Base-by-base conservation (phyloP, 2,797 vertebrate species). In the Crypturellus tataupa region DNA sequence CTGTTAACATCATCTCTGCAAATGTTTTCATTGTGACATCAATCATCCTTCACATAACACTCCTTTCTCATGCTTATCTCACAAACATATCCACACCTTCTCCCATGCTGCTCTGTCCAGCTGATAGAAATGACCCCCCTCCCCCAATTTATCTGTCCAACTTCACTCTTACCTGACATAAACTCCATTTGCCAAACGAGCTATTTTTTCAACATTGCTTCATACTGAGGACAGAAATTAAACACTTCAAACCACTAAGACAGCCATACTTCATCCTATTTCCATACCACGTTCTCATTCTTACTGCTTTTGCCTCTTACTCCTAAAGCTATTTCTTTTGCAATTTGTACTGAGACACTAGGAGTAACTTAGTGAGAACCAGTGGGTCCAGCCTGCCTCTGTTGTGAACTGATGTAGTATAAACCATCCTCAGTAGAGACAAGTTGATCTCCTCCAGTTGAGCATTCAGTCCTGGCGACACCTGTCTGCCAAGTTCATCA, bases 21-120 rank as follows among this genome's bases (percentile, higher is more conserved):
- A 94, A 75, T 90, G 46, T 77, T 97, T 94, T 94, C 89, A 69
- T 51, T 80, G 65, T 95, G 91, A 95, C 89, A 93, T 92, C 89
- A 91, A 51, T 90, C 7, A 21, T 85, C 80, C 89, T 77, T 94
- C 95, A 88, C 44, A 72, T 85, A 89, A 73, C n/a, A 90, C 31
- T 88, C 64, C 44, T 80, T 88, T 90, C 85, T 93, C 80, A 12
- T 80, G 79, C 78, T 95, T 95, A 83, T 93, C 93, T 94, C 80
- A 62, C 80, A 90, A 88, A 87, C 56, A 75, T 80, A 94, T 88
- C 89, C 6, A 1, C 58, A 87, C 71, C 62, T 91, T 94, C 93
- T 84, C 89, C 78, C 78, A 90, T 20, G 3, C 49, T 80, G 68
- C 60, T 86, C 44, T 71, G 84, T 51, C 77, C 86, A 91, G 87